Conservation (phyloP, 1,140 invertebrate species). For the Philopotamus ludificatus region DNA sequence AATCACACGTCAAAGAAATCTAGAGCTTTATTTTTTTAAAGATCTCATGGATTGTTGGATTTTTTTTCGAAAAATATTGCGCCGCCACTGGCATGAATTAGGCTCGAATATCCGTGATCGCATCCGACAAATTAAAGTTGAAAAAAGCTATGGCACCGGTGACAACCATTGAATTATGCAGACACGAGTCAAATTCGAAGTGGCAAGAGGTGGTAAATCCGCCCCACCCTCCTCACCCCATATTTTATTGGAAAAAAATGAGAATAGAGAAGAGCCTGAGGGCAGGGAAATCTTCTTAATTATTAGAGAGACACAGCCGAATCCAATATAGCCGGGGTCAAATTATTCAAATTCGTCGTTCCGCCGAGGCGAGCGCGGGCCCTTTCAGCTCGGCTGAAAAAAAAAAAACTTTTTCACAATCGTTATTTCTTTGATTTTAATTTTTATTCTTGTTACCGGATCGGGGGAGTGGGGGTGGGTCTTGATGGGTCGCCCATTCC, state of each 20-base stretch:
- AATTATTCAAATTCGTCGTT: conserved; percentile 39
- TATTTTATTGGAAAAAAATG: background rate
- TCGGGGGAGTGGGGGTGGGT: background rate
- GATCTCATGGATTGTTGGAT: no score
- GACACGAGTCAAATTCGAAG: conserved; percentile 41
- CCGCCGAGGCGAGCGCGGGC: conserved; percentile 25
- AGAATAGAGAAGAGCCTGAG: conserved; percentile 20
- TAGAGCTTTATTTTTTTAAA: no score
- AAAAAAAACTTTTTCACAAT: conserved; percentile 16
- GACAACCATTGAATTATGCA: conserved; percentile 42
- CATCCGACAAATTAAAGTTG: background rate
- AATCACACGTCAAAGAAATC: no score
- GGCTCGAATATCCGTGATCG: no score
- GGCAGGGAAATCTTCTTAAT: conserved; percentile 38
- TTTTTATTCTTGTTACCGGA: conserved; percentile 32
- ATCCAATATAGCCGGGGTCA: conserved; percentile 38
- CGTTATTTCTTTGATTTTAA: conserved; percentile 42
- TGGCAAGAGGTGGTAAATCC: no score
- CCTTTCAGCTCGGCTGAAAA: background rate
- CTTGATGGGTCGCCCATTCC: conserved; percentile 15
- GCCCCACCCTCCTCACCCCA: background rate
- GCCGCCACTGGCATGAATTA: no score
- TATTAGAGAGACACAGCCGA: conserved; percentile 36
- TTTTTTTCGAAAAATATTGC: no score
- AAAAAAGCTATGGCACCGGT: no score